These are phyloP conservation scores for Caenorhabditis elegans DNA, from an alignment of 1,140 invertebrate genomes.

Conservation along the genomic window WBcel235 BX284606.5:6946501-6947000, in stretches of 20 bases:
- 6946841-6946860: neutral
- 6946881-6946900: slow-evolving; percentile 32
- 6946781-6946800: neutral
- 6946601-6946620: slow-evolving; percentile 12
- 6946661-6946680: slow-evolving; percentile 29
- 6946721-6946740: slow-evolving; percentile 9
- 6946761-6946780: neutral
- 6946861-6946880: slow-evolving; percentile 26
- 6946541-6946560: neutral
- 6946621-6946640: slow-evolving; percentile 38
- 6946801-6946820: too few relatives aligned
- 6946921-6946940: slow-evolving; percentile 24
- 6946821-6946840: neutral
- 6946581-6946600: slow-evolving; percentile 9
- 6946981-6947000: neutral
- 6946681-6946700: neutral
- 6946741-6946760: slow-evolving; percentile 28
- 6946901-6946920: slow-evolving; percentile 30
- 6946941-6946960: neutral
- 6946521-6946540: slow-evolving; percentile 28
- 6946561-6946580: neutral
- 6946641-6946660: slow-evolving; percentile 38
- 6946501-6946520: slow-evolving; percentile 19
- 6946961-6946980: neutral
- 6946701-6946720: neutral